Percentiles rank a stretch among this genome's conserved stretches.
phyloP scores from a whole-genome alignment of 2,888 invertebrate genomes.

The Labia minor region DNA sequence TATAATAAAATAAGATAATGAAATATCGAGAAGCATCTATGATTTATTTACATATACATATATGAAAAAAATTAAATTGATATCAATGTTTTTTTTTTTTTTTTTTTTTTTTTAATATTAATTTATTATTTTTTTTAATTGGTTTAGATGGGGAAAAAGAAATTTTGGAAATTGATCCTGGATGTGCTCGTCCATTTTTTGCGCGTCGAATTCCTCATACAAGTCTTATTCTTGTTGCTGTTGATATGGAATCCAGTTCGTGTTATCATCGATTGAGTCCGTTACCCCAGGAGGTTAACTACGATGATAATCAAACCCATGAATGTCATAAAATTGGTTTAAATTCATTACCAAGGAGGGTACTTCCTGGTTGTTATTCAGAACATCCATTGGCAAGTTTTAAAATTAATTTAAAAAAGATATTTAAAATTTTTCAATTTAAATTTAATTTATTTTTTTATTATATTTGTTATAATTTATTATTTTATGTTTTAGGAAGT shows the following conservation, averaged over 20 bases:
- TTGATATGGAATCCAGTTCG: conserved; percentile 45
- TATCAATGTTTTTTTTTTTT: no score
- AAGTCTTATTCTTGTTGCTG: conserved; percentile 65
- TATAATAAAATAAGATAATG: no score
- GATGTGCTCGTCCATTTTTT: conserved; percentile 49
- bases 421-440: not conserved
- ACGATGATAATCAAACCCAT: conserved; percentile 44
- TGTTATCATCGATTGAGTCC: conserved; percentile 41
- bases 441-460: not conserved
- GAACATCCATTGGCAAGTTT: conserved; percentile 59
- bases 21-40: no score
- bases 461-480: no score
- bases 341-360: conserved; percentile 53
- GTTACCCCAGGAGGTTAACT: conserved; percentile 45
- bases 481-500: conserved; percentile 4
- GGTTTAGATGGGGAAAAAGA: not conserved
- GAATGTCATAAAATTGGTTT: conserved; percentile 66
- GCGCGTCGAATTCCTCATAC: conserved; percentile 64
- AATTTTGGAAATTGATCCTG: not conserved
- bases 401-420: no score
- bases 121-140: no score
- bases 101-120: no score
- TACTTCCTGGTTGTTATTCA: conserved; percentile 64
- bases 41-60: no score
- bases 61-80: no score